Evolutionary conservation across 1,140 invertebrate genomes (phyloP).

Genomic region (Ruditapes philippinarum): DNA sequence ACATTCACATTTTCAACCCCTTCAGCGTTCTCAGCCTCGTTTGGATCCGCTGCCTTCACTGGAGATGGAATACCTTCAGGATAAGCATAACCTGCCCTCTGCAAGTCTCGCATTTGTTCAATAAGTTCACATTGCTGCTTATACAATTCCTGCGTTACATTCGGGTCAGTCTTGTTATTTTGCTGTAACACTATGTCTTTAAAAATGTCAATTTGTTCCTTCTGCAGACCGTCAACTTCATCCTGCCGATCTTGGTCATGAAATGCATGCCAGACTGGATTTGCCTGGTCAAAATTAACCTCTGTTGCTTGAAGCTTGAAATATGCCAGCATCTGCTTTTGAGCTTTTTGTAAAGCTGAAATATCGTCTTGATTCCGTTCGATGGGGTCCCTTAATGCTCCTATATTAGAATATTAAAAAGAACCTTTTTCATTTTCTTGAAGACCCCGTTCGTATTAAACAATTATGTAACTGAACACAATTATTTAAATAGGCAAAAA

Average conservation of each 20-base stretch:
- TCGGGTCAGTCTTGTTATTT: background rate
- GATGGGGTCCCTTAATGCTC: background rate
- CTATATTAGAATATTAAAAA: too few species aligned
- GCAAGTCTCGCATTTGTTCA: background rate
- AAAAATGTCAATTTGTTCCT: background rate
- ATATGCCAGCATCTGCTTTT: background rate
- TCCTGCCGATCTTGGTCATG: background rate
- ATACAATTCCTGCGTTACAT: background rate
- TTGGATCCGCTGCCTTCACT: background rate
- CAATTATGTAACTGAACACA: too few species aligned
- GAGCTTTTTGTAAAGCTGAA: background rate
- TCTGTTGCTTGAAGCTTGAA: background rate
- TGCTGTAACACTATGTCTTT: background rate
- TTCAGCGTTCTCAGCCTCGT: too few species aligned
- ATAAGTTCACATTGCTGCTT: constrained; percentile 1
- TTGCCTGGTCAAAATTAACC: background rate
- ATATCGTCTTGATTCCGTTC: background rate
- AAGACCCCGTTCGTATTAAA: too few species aligned
- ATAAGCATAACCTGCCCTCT: background rate
- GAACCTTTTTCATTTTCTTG: too few species aligned
- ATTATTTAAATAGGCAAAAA: too few species aligned
- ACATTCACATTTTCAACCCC: too few species aligned
- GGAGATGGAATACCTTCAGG: background rate
- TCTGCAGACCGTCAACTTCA: background rate
- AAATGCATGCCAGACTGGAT: constrained; percentile 1